Percentiles rank a stretch among this genome's conserved stretches.
phyloP scores from a whole-genome alignment of 2,888 invertebrate species.

The Drosophila conformis region DNA sequence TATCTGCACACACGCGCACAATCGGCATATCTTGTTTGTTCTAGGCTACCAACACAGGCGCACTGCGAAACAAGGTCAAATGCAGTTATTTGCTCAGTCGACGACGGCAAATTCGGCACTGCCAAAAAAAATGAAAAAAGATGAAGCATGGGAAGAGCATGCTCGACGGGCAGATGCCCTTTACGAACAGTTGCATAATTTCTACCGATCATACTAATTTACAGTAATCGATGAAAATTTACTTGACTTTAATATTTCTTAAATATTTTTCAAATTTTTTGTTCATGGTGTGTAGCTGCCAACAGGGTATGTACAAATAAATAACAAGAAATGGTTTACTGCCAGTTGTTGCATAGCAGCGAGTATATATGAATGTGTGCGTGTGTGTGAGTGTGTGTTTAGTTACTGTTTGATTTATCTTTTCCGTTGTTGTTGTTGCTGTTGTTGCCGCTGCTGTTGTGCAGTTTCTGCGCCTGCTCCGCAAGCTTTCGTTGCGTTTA shows the following conservation, averaged over 20 bases:
- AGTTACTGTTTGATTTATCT: slow-evolving; percentile 81
- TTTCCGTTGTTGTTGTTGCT: slow-evolving; percentile 66
- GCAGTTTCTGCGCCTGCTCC: slow-evolving; percentile 63
- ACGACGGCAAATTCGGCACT: slow-evolving; percentile 37
- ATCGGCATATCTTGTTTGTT: slow-evolving; percentile 74
- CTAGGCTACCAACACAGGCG: slow-evolving; percentile 68
- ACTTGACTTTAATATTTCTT: neutral
- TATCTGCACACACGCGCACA: slow-evolving; percentile 6
- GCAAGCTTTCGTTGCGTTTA: slow-evolving; percentile 56
- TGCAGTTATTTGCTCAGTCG: slow-evolving; percentile 76
- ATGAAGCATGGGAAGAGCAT: neutral
- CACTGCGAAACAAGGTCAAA: slow-evolving; percentile 76
- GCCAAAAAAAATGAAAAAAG: slow-evolving; percentile 35
- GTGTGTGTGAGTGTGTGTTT: slow-evolving; percentile 58
- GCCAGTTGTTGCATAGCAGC: slow-evolving; percentile 49
- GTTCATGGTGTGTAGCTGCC: neutral
- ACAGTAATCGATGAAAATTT: neutral
- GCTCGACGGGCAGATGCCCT: slow-evolving; percentile 23
- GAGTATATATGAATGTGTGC: slow-evolving; percentile 12
- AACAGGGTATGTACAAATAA: slow-evolving; percentile 25
- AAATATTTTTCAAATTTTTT: neutral
- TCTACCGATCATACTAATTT: neutral
- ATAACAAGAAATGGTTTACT: slow-evolving; percentile 34
- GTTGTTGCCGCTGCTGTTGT: slow-evolving; percentile 39
- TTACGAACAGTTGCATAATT: neutral